Evolutionary conservation across 2,113 vertebrate species (phyloP).

Genomic region (Physeter macrocephalus): DNA sequence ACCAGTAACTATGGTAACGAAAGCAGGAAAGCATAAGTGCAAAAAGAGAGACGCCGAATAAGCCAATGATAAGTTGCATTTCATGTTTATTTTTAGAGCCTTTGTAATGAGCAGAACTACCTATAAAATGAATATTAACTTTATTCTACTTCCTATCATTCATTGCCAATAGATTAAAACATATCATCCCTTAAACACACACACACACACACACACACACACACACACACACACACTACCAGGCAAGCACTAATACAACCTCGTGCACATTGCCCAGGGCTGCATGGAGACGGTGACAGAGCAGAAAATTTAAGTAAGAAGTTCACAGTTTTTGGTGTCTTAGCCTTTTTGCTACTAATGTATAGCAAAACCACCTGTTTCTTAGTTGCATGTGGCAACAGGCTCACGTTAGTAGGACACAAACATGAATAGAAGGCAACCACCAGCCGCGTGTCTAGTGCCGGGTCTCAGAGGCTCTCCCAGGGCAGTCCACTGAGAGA

Average conservation of each 20-base stretch:
- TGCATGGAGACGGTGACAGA: background rate
- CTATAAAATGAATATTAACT: constrained; percentile 36
- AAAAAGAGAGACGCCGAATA: constrained; percentile 72
- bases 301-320: background rate
- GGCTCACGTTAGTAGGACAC: background rate
- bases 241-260: background rate
- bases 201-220: background rate
- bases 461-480: fast-evolving
- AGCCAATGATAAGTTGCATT: constrained; percentile 70
- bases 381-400: background rate
- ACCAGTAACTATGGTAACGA: constrained; percentile 85
- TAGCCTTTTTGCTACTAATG: background rate
- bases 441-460: fast-evolving
- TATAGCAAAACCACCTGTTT: background rate
- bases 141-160: constrained; percentile 45
- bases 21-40: constrained; percentile 71
- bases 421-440: background rate
- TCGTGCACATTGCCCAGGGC: background rate
- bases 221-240: background rate
- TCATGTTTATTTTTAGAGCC: constrained; percentile 74
- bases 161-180: constrained; percentile 32
- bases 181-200: background rate
- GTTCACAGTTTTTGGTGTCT: background rate
- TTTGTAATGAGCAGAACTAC: constrained; percentile 46
- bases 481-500: background rate